These are phyloP conservation scores for Drosophila ironensis DNA, from an alignment of 1,140 invertebrate species.

Conservation along the genomic window DNA sequence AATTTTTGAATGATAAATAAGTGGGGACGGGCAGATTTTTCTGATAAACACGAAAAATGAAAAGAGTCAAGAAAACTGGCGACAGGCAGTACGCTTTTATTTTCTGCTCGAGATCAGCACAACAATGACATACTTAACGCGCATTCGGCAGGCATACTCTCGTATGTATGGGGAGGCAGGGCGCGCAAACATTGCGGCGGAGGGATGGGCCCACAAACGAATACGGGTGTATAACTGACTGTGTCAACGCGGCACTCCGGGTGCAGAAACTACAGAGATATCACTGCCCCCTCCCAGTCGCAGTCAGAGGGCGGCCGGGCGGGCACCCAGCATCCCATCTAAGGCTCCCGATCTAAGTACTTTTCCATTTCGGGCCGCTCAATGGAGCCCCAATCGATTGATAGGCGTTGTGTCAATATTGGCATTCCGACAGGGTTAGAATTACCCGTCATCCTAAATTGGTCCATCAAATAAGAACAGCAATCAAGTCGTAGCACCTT, in stretches of 20 bases:
- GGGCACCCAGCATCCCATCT: background rate
- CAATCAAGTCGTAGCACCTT: conserved; percentile 12
- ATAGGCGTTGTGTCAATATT: conserved; percentile 45
- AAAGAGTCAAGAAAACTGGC: conserved; percentile 73
- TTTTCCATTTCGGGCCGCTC: conserved; percentile 40
- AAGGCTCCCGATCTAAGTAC: conserved; percentile 21
- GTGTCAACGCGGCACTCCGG: conserved; percentile 37
- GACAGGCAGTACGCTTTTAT: conserved; percentile 52
- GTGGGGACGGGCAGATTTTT: conserved; percentile 48
- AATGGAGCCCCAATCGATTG: conserved; percentile 5
- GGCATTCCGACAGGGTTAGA: conserved; percentile 9
- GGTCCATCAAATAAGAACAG: conserved; percentile 6
- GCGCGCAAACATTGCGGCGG: conserved; percentile 14
- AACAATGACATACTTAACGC: conserved; percentile 77
- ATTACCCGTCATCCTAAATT: background rate
- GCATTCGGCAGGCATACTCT: conserved; percentile 59
- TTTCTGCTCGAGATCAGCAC: conserved; percentile 49
- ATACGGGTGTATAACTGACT: conserved; percentile 43
- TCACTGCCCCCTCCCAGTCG: background rate
- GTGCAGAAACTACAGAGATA: conserved; percentile 29
- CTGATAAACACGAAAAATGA: conserved; percentile 74
- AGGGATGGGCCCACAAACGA: conserved; percentile 19
- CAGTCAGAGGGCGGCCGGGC: background rate
- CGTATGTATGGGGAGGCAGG: conserved; percentile 14
- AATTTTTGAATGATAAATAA: conserved; percentile 72